phyloP scores from a whole-genome alignment of 2,797 vertebrate species.

The Gephyroberyx darwinii region DNA sequence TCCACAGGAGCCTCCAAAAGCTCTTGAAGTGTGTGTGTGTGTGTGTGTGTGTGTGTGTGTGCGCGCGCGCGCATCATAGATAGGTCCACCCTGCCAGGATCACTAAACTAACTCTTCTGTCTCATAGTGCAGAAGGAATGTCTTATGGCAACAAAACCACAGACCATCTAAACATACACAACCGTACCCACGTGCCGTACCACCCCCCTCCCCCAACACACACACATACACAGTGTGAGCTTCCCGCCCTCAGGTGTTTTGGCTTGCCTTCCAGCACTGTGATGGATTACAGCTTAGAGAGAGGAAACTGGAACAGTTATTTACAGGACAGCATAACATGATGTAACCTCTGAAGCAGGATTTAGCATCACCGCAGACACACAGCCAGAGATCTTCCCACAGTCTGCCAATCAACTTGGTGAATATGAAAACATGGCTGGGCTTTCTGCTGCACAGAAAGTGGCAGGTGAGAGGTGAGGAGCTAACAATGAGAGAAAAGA shows the following conservation, averaged over 20 bases:
- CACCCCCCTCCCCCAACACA: neutral
- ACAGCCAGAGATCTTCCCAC: neutral
- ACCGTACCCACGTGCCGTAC: neutral
- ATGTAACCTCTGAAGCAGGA: slow-evolving; percentile 17
- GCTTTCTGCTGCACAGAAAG: neutral
- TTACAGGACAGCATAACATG: slow-evolving; percentile 29
- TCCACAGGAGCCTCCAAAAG: slow-evolving; percentile 9
- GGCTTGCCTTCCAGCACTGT: slow-evolving; percentile 4
- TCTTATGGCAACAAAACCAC: neutral
- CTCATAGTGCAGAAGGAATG: neutral
- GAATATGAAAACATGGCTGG: neutral
- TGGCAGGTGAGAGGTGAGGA: neutral
- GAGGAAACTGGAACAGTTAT: slow-evolving; percentile 28
- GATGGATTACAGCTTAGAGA: slow-evolving; percentile 35
- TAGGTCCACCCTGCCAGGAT: slow-evolving; percentile 2
- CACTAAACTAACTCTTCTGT: slow-evolving; percentile 1
- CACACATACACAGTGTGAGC: neutral
- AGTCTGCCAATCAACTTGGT: neutral
- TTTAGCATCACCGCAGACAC: slow-evolving; percentile 17
- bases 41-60: slow-evolving; percentile 1
- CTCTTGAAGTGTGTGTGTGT: neutral
- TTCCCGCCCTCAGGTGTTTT: slow-evolving; percentile 13
- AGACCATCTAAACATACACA: too few species aligned
- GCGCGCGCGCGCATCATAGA: neutral
- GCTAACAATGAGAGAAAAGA: too few species aligned